Evolutionary conservation across 1,140 invertebrate genomes (phyloP).

Genomic region (Arion vulgaris): DNA sequence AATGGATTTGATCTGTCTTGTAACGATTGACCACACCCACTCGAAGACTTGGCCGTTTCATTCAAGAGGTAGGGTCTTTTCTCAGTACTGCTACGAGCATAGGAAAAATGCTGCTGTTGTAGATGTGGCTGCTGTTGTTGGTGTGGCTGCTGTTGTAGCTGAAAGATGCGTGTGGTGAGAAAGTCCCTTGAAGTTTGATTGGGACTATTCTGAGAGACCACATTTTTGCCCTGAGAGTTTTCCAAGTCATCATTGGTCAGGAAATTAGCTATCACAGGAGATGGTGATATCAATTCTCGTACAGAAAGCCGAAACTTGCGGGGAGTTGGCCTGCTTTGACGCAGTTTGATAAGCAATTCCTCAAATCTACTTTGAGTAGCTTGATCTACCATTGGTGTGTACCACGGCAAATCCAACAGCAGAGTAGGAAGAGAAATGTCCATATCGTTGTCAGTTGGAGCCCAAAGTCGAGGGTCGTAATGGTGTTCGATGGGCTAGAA

Average conservation of each 20-base stretch:
- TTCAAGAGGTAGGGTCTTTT: background rate
- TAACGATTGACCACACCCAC: background rate
- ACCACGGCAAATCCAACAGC: background rate
- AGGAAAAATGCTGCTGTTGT: background rate
- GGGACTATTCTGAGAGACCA: background rate
- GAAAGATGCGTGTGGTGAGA: background rate
- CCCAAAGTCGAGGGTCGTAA: background rate
- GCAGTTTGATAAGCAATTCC: background rate
- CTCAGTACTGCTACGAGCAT: background rate
- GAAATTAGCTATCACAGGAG: background rate
- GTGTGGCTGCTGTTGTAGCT: background rate
- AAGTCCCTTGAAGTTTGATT: background rate
- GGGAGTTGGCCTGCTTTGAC: background rate
- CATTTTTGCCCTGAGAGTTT: background rate
- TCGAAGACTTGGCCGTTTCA: background rate
- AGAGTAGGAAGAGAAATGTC: background rate
- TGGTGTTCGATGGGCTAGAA: conserved; percentile 15
- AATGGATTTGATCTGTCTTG: background rate
- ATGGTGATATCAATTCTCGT: background rate
- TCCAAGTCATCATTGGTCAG: background rate
- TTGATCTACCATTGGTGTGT: background rate
- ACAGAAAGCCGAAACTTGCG: background rate
- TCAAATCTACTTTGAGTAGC: background rate
- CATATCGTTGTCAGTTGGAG: background rate
- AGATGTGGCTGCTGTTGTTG: background rate